Base-by-base conservation (phyloP, 1,140 invertebrate genomes). In the Argopecten irradians region DNA sequence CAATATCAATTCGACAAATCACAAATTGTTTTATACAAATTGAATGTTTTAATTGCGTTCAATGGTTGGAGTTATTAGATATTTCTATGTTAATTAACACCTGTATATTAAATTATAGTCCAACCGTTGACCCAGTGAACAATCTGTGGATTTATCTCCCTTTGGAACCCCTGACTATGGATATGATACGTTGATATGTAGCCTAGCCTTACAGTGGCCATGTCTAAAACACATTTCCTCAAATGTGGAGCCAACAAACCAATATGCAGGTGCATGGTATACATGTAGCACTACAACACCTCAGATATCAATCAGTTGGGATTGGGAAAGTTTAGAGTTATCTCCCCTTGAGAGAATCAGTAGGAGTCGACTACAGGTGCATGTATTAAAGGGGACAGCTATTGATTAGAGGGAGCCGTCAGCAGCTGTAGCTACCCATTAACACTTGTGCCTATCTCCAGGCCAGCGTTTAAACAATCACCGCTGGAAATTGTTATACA, bases 381-480 rank as follows among this genome's bases (percentile, higher is more conserved):
- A 71, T 71, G 55, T 71, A n/a, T 71, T 71, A 71, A 71, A 71
- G 55, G 55, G 55, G 55, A 71, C 5, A n/a, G 9, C 13, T 71
- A 71, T 71, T 71, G 55, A 71, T 71, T 71, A 71, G 55, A 71
- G 55, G 55, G 55, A 71, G 55, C 55, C 22, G n/a, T n/a, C 55
- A 71, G 55, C 55, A 71, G 55, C 55, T 71, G 55, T 71, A 71
- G 55, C 55, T 11, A 71, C 55, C 55, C 28, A 71, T 71, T 71
- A 71, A 71, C 55, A 71, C 55, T 71, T 71, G 55, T 71, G 22
- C 55, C 55, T 71, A 71, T 71, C 55, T 71, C 28, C 55, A 71
- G 55, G 55, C 22, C 28, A 71, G 55, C 28, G n/a, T 71, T 71
- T 71, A 71, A 28, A 71, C 22, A 71, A 71, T 71, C 1, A 71